Evolutionary conservation across 2,113 vertebrate species (phyloP), one percentile per base, ranked within the genome.

Genomic region (Amphilophus citrinellus): DNA sequence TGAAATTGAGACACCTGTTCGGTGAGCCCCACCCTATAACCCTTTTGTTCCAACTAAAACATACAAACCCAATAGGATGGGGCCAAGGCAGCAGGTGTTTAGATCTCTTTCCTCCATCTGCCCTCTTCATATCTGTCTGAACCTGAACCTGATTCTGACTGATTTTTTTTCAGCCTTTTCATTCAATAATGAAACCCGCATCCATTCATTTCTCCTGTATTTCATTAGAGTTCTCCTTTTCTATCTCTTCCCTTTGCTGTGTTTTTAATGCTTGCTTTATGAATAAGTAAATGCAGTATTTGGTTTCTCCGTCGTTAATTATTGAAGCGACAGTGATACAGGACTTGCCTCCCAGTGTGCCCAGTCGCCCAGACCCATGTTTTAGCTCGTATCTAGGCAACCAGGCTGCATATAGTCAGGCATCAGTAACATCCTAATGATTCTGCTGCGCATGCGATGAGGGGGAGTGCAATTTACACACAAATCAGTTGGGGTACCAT

Each of bases 371-470:
- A 95, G 91, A 94, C 89, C 92, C 89, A 76, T 94, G 94, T 96
- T 95, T 95, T 93, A 94, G 93, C 93, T 91, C 90, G 96, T 96
- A 95, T 89, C 96, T 94, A 95, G 93, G 96, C 96, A 96, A 96
- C 96, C 92, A 53, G 92, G 71, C 93, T 91, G 94, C 94, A 93
- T 95, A 95, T 91, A 96, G 94, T 95, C 93, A 95, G 93, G 94
- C 95, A 95, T 96, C 95, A 95, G 95, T 96, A 94, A 95, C 93
- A 91, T 95, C 94, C 92, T 95, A 96, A 96, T 96, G 95, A 96
- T 92, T 92, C 91, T 93, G 94, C 91, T 82, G 90, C 84, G 86
- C 91, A 91, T 92, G 92, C 81, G 89, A 94, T 93, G 93, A 90
- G 83, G 91, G 93, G 89, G 91, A 94, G 90, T 93, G 94, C 89